Evolutionary conservation across 1,140 invertebrate species (phyloP).

Genomic region (Drosophila kepulauana): DNA sequence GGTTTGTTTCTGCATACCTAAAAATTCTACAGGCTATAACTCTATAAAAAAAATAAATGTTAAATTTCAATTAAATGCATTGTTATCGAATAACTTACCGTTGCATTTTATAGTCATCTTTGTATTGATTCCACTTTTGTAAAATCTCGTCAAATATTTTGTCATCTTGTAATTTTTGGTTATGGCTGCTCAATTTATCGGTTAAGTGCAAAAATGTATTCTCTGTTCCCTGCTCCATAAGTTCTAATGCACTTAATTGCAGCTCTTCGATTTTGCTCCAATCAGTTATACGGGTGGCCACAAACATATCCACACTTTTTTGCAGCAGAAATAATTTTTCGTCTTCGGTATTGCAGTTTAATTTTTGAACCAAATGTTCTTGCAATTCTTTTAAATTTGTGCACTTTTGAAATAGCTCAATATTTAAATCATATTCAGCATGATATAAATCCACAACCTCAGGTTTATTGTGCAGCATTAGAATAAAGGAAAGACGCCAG

Average conservation of each 20-base stretch:
- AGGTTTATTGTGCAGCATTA: neutral
- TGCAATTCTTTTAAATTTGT: conserved; percentile 33
- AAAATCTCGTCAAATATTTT: neutral
- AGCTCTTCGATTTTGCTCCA: conserved; percentile 45
- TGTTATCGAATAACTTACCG: neutral
- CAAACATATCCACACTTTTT: conserved; percentile 44
- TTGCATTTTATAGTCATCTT: neutral
- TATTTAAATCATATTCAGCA: conserved; percentile 42
- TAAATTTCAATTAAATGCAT: neutral
- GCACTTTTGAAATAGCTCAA: neutral
- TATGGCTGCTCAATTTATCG: conserved; percentile 4
- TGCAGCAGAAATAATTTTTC: conserved; percentile 48
- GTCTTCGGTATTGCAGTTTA: conserved; percentile 44
- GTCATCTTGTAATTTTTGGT: conserved; percentile 23
- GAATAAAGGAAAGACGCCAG: conserved; percentile 54
- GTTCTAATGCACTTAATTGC: conserved; percentile 29
- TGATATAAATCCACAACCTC: conserved; percentile 28
- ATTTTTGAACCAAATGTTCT: conserved; percentile 38
- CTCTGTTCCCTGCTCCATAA: conserved; percentile 45
- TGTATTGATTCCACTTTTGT: neutral
- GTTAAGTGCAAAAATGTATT: conserved; percentile 28
- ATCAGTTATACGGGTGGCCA: conserved; percentile 6
- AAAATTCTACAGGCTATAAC: conserved; percentile 14
- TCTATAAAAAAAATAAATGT: no score
- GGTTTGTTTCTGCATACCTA: conserved; percentile 28